Conservation (phyloP, 1,140 invertebrate species). For the Psilanteris sp. region DNA sequence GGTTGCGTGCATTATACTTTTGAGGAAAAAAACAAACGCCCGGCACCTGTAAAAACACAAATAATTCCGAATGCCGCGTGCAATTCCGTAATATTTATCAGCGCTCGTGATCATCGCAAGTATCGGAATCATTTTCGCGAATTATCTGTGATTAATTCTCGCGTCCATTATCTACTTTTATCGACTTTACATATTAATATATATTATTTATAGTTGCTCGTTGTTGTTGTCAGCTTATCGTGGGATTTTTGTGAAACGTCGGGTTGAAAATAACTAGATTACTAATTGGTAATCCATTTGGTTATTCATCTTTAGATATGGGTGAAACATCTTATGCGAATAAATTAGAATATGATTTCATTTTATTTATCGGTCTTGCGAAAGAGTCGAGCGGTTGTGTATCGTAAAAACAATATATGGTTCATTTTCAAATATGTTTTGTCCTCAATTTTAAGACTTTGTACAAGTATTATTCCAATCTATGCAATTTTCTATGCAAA, state of each 20-base stretch:
- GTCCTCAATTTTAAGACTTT: too few relatives aligned
- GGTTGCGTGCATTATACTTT: slow-evolving; percentile 23
- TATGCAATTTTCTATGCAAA: too few relatives aligned
- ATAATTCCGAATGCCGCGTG: slow-evolving; percentile 19
- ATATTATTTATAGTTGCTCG: slow-evolving; percentile 14
- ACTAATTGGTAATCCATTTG: slow-evolving; percentile 1
- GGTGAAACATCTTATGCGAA: neutral
- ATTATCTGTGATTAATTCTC: slow-evolving; percentile 19
- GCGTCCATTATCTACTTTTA: slow-evolving; percentile 13
- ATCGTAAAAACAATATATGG: too few relatives aligned
- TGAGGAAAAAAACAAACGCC: slow-evolving; percentile 25
- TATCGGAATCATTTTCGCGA: slow-evolving; percentile 5
- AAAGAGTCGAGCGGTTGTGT: too few relatives aligned
- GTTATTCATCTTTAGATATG: too few relatives aligned
- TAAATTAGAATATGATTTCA: slow-evolving; percentile 16
- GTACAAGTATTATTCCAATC: too few relatives aligned
- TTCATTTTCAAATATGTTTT: too few relatives aligned
- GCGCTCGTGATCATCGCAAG: slow-evolving; percentile 8
- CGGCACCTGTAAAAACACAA: slow-evolving; percentile 33
- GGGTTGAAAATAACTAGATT: neutral
- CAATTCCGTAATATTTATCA: slow-evolving; percentile 39
- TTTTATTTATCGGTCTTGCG: too few relatives aligned
- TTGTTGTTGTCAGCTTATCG: neutral
- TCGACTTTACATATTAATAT: too few relatives aligned
- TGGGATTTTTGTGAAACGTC: slow-evolving; percentile 8